Percentiles rank a stretch among this genome's conserved stretches.
These are phyloP conservation scores for Ostrea edulis DNA, from an alignment of 1,140 invertebrate species.

Conservation along the genomic window DNA sequence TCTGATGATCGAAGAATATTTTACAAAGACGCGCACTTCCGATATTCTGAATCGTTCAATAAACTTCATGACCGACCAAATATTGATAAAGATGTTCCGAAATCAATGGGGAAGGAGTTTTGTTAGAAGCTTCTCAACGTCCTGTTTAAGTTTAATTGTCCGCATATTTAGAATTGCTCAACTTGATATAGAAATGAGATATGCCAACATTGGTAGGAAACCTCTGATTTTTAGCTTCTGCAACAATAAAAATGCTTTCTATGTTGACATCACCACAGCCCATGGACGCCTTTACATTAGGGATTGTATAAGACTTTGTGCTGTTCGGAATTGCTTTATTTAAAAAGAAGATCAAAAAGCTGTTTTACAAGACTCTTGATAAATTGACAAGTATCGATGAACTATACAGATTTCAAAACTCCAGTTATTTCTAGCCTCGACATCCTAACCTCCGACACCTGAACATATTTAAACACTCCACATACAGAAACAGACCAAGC, in stretches of 20 bases:
- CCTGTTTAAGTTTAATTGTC: not conserved
- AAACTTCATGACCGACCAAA: not conserved
- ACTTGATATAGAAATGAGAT: slow-evolving; percentile 14
- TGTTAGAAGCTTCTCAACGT: slow-evolving; percentile 1
- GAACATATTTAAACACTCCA: slow-evolving; percentile 21
- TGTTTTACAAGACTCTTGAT: slow-evolving; percentile 10
- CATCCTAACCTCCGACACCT: not conserved
- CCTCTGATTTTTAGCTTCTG: not conserved
- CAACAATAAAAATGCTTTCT: slow-evolving; percentile 11
- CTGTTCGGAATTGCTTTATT: slow-evolving; percentile 10
- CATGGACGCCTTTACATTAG: not conserved
- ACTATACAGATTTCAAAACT: slow-evolving; percentile 23
- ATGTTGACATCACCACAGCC: not conserved
- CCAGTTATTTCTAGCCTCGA: not conserved
- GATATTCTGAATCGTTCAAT: not conserved
- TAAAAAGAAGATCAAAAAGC: slow-evolving; percentile 26
- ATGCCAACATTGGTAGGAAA: slow-evolving; percentile 10
- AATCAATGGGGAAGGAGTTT: slow-evolving; percentile 12
- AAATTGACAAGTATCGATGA: slow-evolving; percentile 17
- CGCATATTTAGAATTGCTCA: slow-evolving; percentile 25
- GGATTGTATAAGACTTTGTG: not conserved
- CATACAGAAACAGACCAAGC: not conserved
- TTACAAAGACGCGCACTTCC: not conserved
- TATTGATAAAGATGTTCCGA: slow-evolving; percentile 30
- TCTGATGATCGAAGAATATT: not conserved